Percentiles rank a stretch among this genome's conserved stretches.
Conservation (phyloP, 2,113 vertebrate species). For the Casuarius casuarius region DNA sequence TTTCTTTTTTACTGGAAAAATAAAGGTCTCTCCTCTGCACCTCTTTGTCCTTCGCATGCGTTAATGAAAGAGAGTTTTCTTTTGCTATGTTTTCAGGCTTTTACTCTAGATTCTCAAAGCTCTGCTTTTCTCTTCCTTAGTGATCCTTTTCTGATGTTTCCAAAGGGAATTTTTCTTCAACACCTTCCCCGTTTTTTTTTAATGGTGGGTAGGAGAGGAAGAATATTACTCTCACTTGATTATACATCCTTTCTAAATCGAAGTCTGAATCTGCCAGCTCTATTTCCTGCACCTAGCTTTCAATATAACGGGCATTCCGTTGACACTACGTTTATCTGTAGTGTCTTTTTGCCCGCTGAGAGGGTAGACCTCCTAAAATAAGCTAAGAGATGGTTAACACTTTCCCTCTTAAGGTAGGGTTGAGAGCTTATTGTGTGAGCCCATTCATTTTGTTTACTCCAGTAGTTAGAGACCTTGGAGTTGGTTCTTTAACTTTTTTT, state of each 20-base stretch:
- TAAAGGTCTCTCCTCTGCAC: neutral
- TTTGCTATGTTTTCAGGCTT: neutral
- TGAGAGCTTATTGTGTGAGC: neutral
- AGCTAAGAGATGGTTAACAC: neutral
- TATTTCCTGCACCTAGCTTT: neutral
- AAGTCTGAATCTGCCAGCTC: neutral
- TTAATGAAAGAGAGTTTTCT: neutral
- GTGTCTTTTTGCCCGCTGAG: fast-evolving
- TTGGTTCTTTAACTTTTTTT: neutral
- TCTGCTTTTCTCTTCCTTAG: no score
- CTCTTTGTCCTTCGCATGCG: neutral
- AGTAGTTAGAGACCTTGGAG: neutral
- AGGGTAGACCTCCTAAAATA: neutral
- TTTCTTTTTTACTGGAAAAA: neutral
- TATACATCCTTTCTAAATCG: neutral
- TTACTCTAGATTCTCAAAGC: neutral
- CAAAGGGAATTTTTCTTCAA: neutral
- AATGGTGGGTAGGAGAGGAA: neutral
- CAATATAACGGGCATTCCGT: neutral
- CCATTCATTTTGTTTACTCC: fast-evolving
- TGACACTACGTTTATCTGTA: neutral
- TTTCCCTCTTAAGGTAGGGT: neutral
- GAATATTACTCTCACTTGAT: neutral
- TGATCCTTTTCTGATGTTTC: neutral
- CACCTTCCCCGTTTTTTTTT: no score